phyloP scores from a whole-genome alignment of 2,888 invertebrate genomes.

The Synanthedon tipuliformis region DNA sequence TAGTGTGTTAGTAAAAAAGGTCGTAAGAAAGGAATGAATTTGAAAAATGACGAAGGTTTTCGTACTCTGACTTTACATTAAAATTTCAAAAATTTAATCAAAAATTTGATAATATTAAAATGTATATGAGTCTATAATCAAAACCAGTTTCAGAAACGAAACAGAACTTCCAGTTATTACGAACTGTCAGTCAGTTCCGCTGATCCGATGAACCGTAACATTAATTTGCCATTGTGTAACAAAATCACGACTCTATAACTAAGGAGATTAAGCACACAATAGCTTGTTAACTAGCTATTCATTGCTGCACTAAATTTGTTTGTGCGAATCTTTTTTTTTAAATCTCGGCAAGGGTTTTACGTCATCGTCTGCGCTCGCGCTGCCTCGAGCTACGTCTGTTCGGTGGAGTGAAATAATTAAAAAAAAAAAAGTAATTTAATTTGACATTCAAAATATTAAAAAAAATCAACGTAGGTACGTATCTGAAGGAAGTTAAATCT shows the following conservation, averaged over 20 bases:
- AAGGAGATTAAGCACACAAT: constrained; percentile 8
- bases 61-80: too few relatives aligned
- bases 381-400: constrained; percentile 2
- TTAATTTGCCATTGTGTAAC: neutral
- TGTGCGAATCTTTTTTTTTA: constrained; percentile 9
- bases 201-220: neutral
- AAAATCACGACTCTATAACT: neutral
- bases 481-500: neutral
- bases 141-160: neutral
- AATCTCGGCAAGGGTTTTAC: constrained; percentile 30
- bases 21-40: too few relatives aligned
- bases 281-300: constrained; percentile 3
- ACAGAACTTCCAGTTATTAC: neutral
- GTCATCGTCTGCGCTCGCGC: constrained; percentile 58
- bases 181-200: neutral
- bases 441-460: too few relatives aligned
- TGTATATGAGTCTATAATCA: too few relatives aligned
- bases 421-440: neutral
- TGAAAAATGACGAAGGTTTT: too few relatives aligned
- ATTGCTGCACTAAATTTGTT: constrained; percentile 7
- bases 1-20: too few relatives aligned
- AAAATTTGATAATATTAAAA: too few relatives aligned
- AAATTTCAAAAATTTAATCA: too few relatives aligned
- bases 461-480: neutral
- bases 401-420: neutral